These are phyloP conservation scores for Drosophila meridiana DNA, from an alignment of 2,888 invertebrate species.

Conservation along the genomic window DNA sequence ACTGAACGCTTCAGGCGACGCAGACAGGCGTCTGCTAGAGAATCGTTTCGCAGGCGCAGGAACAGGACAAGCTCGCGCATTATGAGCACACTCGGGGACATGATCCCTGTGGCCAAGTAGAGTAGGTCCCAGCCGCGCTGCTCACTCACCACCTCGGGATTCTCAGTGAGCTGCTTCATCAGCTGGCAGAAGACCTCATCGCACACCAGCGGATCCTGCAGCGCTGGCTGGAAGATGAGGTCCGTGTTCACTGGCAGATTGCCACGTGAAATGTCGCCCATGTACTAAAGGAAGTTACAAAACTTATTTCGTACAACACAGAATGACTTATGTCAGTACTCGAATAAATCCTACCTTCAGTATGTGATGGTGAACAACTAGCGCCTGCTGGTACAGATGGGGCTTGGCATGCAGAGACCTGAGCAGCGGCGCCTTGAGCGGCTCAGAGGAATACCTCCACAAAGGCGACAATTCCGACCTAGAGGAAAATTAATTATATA, in stretches of 20 bases:
- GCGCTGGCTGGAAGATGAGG: constrained; percentile 92
- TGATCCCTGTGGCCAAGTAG: constrained; percentile 95
- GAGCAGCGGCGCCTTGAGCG: constrained; percentile 92
- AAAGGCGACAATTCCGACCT: constrained; percentile 86
- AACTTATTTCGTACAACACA: background rate
- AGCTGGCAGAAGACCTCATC: constrained; percentile 98
- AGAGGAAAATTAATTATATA: background rate
- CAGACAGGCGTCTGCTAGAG: constrained; percentile 92
- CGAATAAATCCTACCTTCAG: constrained; percentile 87
- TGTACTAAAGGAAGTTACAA: constrained; percentile 85
- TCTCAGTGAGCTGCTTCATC: constrained; percentile 96
- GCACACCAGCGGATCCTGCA: constrained; percentile 90
- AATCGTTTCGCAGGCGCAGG: constrained; percentile 89
- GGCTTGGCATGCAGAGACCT: constrained; percentile 91
- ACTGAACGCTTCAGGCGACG: constrained; percentile 92
- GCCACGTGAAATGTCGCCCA: constrained; percentile 96
- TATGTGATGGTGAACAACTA: constrained; percentile 90
- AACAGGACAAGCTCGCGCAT: constrained; percentile 92
- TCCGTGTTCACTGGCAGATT: constrained; percentile 93
- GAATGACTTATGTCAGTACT: background rate
- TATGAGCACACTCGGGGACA: constrained; percentile 91
- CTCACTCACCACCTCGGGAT: constrained; percentile 92
- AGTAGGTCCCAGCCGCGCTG: constrained; percentile 97
- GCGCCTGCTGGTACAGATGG: constrained; percentile 90
- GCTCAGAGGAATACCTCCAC: constrained; percentile 93